Percentiles rank a stretch among this genome's conserved stretches.
Conservation (phyloP, 1,140 invertebrate genomes). For the Spodoptera litura region DNA sequence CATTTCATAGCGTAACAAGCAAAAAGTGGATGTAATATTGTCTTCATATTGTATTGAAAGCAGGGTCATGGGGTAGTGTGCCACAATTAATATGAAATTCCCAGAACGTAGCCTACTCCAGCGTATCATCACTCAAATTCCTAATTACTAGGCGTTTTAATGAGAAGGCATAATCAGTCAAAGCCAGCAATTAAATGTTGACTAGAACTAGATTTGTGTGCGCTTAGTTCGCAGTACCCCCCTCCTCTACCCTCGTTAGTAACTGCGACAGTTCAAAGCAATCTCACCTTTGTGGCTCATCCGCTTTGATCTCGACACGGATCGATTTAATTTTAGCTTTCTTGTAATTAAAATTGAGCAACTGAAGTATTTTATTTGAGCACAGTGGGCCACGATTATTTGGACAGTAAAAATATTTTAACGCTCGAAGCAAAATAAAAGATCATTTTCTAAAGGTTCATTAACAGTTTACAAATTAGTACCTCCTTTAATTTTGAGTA, state of each 20-base stretch:
- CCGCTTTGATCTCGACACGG: conserved; percentile 67
- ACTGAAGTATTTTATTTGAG: conserved; percentile 49
- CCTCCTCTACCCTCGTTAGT: conserved; percentile 58
- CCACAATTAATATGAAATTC: background rate
- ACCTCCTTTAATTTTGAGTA: background rate
- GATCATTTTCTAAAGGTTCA: background rate
- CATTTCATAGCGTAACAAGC: too few species aligned
- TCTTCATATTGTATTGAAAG: too few species aligned
- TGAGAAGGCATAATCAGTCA: conserved; percentile 53
- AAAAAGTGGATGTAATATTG: too few species aligned
- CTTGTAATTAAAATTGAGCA: conserved; percentile 70
- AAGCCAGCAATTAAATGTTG: conserved; percentile 58
- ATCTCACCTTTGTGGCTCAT: conserved; percentile 66
- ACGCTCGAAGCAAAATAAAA: background rate
- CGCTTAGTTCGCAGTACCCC: conserved; percentile 28
- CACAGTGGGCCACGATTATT: conserved; percentile 7
- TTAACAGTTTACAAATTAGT: background rate
- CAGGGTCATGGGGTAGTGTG: too few species aligned
- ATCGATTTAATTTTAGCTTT: conserved; percentile 68
- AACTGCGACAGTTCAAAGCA: conserved; percentile 67
- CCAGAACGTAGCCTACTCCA: background rate
- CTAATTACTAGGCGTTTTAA: conserved; percentile 37
- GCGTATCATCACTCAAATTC: conserved; percentile 7
- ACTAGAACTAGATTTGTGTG: conserved; percentile 54
- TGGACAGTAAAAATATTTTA: background rate